Evolutionary conservation across 2,113 vertebrate genomes (phyloP), one percentile per base, ranked within the genome.

Genomic region (Amblyornis subalaris): DNA sequence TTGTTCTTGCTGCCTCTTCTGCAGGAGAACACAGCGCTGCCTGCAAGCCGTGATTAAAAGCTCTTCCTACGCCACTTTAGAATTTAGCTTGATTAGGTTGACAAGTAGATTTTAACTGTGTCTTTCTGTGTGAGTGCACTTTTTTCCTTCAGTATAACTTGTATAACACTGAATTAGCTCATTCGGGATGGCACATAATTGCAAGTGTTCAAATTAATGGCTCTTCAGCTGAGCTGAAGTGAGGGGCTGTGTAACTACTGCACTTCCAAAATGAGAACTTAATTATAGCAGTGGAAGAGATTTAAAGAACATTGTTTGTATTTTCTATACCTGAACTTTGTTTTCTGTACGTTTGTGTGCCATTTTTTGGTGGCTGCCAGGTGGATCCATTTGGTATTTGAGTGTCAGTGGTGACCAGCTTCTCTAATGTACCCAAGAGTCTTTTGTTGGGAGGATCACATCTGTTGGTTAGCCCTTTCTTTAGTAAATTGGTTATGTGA

Each of bases 11-110:
- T 38, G 35, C 65, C 33, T 84, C 35, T 91, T 87, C 64, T 54
- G 7, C 31, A 64, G 50, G 62, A 26, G 1, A 88, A 3, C 61
- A 15, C 57, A 38, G 44, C 25, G 3, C 74, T 88, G 75, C 82
- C 75, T 90, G 85, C 69, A 48, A 88, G 72, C 74, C 82, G 54
- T 31, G 64, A 94, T 95, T 94, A 93, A 95, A 93, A 86, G 75
- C 88, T 85, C 94, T 94, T 96, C 94, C 95, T 81, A 93, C 83
- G 83, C 94, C 72, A 74, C 76, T 88, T 90, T 88, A 96, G 89
- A 93, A 94, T 84, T 93, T 48, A 88, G 92, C 88, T 94, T 92
- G 85, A 92, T 96, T 93, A 90, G 83, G 83, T 83, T 95, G 96
- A 88, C 95, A 94, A 67, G 75, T 80, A 86, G 79, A 80, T 83